phyloP scores from a whole-genome alignment of 2,888 invertebrate genomes.

The Aricia artaxerxes region DNA sequence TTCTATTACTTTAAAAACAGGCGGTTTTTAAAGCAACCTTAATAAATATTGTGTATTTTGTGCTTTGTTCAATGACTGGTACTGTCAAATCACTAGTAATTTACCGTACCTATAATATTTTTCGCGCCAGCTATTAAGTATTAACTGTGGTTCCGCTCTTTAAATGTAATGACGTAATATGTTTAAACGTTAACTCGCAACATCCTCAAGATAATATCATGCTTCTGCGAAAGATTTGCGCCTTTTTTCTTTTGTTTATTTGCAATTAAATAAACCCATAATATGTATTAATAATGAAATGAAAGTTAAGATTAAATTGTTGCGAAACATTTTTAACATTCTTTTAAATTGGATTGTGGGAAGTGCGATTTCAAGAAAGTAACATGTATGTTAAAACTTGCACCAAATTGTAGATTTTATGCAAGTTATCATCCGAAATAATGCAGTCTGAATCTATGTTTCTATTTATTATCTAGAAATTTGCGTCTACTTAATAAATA shows the following conservation, averaged over 20 bases:
- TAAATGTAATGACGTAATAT: not conserved
- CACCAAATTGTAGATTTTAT: not conserved
- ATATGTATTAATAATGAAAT: not conserved
- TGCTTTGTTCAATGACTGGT: too few species aligned
- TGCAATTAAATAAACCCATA: not conserved
- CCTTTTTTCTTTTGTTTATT: constrained; percentile 3
- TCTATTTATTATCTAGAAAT: too few species aligned
- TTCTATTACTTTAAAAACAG: too few species aligned
- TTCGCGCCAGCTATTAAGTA: not conserved
- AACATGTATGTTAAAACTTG: not conserved
- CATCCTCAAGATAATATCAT: not conserved
- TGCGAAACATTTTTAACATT: not conserved
- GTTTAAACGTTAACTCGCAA: not conserved
- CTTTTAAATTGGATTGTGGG: not conserved
- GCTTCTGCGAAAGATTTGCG: constrained; percentile 1
- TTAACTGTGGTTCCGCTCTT: not conserved
- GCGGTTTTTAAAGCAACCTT: too few species aligned
- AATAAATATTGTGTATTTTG: too few species aligned
- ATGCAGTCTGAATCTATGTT: too few species aligned
- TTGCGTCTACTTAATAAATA: too few species aligned
- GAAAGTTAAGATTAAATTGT: not conserved
- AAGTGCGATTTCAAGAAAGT: not conserved
- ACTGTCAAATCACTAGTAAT: too few species aligned
- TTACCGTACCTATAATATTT: not conserved
- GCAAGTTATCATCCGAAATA: not conserved